Base-by-base conservation (phyloP, 2,797 vertebrate genomes). In the Lophius americanus region DNA sequence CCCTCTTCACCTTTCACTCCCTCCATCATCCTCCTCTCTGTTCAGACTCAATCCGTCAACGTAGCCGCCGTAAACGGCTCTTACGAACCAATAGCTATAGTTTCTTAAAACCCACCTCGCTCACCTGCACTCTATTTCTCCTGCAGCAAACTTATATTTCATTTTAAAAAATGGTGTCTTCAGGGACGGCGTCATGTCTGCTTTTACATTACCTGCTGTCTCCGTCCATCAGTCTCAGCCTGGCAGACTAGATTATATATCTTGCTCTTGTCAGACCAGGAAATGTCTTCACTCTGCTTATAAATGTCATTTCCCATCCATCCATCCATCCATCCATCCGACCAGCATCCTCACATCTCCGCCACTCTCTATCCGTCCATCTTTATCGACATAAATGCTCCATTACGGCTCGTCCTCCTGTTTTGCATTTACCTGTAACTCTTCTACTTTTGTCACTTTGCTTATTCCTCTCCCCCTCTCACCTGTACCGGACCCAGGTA, bases 241-340 rank as follows among this genome's bases (percentile, higher is more conserved):
- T 66, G 74, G 47, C 72, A 64, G 38, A 63, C 59, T 6, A 58
- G 76, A 84, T 86, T 74, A 76, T 78, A 81, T 72, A 83, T 83
- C 76, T 23, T 77, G 70, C 75, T 79, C 54, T 1, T 79, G 84
- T 87, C 87, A 78, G 66, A 57, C 44, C 33, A 0, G 13, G 54
- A 79, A 73, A 85, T 53, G 48, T 89, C 85, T 88, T 87, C 72
- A 88, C 80, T 75, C 44, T 3, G 49, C 60, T 83, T 83, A 68
- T 76, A 67, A 77, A 54, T 86, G 78, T 83, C 72, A 83, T 84
- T 84, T 86, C 77, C 85, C 51, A 60, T 68, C 81, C 68, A 56
- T 81, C 69, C 82, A 58, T 85, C 68, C 76, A 37, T 57, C 32
- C 48, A 51, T 70, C 73, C 64, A 56, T 77, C 23, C 23, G 23